These are phyloP conservation scores for Chloropsis cyanopogon DNA, from an alignment of 2,113 vertebrate genomes.

Conservation along the genomic window DNA sequence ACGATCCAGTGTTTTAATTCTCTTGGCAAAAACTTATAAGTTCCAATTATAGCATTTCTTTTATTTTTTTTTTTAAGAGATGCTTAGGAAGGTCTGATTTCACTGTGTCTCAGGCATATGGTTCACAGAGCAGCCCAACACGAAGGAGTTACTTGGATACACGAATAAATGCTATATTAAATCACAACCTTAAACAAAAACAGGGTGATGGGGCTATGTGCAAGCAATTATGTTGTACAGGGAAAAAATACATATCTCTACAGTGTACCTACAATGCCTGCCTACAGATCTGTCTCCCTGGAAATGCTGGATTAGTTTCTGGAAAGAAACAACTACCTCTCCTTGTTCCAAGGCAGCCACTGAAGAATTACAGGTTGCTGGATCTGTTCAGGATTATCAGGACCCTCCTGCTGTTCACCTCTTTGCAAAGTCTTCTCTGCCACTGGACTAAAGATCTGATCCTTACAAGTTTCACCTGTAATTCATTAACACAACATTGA, in stretches of 20 bases:
- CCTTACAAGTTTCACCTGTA: neutral
- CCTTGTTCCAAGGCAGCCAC: neutral
- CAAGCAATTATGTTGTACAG: neutral
- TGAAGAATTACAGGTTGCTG: neutral
- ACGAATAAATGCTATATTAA: neutral
- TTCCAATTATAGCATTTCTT: conserved; percentile 25
- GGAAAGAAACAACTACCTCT: neutral
- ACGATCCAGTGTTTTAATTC: conserved; percentile 26
- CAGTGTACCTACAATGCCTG: neutral
- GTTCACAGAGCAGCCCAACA: conserved; percentile 12
- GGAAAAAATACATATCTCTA: neutral
- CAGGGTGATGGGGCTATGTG: neutral
- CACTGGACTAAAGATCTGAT: neutral
- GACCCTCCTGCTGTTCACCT: neutral
- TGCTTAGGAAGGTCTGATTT: conserved; percentile 42
- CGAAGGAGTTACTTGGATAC: conserved; percentile 17
- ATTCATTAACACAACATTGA: neutral
- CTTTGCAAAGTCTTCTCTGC: neutral
- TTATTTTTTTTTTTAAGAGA: neutral
- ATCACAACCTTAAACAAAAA: conserved; percentile 9
- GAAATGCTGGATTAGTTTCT: conserved; percentile 2
- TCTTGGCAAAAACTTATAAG: conserved; percentile 35
- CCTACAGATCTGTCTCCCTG: neutral
- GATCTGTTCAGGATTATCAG: neutral
- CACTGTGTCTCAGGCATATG: conserved; percentile 1